Evolutionary conservation across 2,888 invertebrate genomes (phyloP).

Genomic region (Quadroppia sp.): DNA sequence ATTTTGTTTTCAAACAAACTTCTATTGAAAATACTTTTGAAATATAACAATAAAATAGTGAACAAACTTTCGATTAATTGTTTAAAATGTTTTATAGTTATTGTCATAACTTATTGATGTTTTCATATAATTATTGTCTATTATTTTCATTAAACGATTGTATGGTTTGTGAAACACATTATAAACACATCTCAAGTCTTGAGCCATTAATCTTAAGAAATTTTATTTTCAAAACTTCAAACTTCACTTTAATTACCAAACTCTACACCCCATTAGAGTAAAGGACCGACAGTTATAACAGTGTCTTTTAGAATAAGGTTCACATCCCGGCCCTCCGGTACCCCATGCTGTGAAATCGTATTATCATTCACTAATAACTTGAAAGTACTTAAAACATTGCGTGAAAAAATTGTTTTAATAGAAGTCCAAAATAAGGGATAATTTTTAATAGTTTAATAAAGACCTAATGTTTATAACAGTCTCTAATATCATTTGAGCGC

Average conservation of each 20-base stretch:
- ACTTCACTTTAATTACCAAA: background rate
- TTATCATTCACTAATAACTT: constrained; percentile 7
- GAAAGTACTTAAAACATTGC: background rate
- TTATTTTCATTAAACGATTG: constrained; percentile 4
- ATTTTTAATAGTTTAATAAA: constrained; percentile 1
- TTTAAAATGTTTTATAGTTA: background rate
- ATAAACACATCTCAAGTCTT: background rate
- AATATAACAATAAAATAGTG: background rate
- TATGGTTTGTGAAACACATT: background rate
- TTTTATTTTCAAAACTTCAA: background rate
- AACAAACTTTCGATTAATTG: background rate
- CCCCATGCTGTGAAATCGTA: background rate
- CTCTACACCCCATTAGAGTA: background rate
- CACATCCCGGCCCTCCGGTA: background rate
- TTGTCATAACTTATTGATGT: no score
- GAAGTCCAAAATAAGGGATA: background rate
- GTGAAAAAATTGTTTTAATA: background rate
- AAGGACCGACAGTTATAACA: background rate
- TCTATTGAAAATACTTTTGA: no score
- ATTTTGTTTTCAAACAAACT: background rate
- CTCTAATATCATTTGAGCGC: background rate
- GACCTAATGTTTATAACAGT: no score
- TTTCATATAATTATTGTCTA: no score
- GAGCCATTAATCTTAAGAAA: constrained; percentile 1
- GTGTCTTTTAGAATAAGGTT: background rate